A percentile compares a stretch with the other conserved stretches of the same genome.
These are phyloP conservation scores for Chrysodeixis includens DNA, from an alignment of 2,888 invertebrate species.

Conservation along the genomic window DNA sequence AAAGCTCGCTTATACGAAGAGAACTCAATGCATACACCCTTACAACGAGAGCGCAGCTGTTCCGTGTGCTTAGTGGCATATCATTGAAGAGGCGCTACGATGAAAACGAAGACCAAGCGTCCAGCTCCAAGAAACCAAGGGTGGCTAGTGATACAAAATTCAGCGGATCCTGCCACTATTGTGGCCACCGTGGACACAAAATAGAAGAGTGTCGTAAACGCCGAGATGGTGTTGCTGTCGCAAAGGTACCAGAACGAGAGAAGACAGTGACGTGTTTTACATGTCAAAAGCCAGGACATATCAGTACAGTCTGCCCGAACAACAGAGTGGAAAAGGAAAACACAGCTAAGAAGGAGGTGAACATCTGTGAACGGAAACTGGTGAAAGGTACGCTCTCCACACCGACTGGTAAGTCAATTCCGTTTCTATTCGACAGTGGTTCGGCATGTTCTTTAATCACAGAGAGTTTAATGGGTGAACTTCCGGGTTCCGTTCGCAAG, in stretches of 20 bases:
- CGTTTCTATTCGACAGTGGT: slow-evolving; percentile 27
- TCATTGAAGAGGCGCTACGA: too few species aligned
- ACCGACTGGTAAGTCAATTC: slow-evolving; percentile 23
- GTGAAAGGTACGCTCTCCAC: slow-evolving; percentile 12
- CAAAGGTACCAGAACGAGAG: not conserved
- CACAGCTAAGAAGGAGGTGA: slow-evolving; percentile 20
- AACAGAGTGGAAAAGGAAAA: not conserved
- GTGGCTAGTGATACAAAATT: too few species aligned
- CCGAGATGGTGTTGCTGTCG: not conserved
- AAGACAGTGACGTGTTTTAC: slow-evolving; percentile 14
- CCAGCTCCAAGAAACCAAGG: too few species aligned
- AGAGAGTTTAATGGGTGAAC: not conserved
- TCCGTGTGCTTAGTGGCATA: too few species aligned
- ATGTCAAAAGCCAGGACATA: slow-evolving; percentile 23
- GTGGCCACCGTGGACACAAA: not conserved
- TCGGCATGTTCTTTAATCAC: slow-evolving; percentile 11
- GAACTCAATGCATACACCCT: too few species aligned
- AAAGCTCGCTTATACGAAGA: too few species aligned
- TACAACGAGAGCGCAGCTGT: too few species aligned
- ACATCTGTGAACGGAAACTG: slow-evolving; percentile 15
- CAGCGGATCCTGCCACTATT: not conserved
- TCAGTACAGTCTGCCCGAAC: slow-evolving; percentile 20
- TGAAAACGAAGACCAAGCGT: too few species aligned
- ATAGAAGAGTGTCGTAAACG: not conserved
- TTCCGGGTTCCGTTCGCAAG: slow-evolving; percentile 5